phyloP scores from a whole-genome alignment of 2,888 invertebrate genomes.

The Rotaria magnacalcarata region DNA sequence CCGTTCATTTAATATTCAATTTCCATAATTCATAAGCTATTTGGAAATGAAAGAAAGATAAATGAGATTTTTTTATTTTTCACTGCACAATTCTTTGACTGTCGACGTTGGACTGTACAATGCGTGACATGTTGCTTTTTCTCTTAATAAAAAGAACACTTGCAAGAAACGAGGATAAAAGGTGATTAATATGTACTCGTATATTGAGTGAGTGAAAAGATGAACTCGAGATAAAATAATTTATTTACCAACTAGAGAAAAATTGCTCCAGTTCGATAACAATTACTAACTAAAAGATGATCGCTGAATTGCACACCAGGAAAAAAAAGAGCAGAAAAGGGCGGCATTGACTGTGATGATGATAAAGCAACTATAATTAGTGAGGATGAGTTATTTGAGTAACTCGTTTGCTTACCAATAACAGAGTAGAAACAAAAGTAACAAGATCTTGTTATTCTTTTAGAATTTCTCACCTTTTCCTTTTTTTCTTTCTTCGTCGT shows the following conservation, averaged over 20 bases:
- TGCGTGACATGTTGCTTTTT: background rate
- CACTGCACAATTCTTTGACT: background rate
- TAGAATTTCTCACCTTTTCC: background rate
- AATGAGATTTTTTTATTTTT: background rate
- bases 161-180: background rate
- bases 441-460: background rate
- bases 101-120: background rate
- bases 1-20: constrained; percentile 5
- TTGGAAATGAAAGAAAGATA: background rate
- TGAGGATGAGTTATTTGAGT: constrained; percentile 1
- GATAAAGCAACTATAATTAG: background rate
- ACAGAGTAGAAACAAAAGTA: background rate
- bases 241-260: background rate
- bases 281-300: background rate
- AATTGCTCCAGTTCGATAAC: background rate
- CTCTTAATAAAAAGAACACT: background rate
- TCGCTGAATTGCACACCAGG: background rate
- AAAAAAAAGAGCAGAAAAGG: background rate
- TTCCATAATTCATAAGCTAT: background rate
- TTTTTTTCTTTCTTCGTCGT: background rate
- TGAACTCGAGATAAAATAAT: background rate
- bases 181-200: background rate
- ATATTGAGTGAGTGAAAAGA: background rate
- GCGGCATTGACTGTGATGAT: background rate
- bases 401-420: constrained; percentile 16